Conservation (phyloP, 2,797 vertebrate species). For the Fratercula arctica region DNA sequence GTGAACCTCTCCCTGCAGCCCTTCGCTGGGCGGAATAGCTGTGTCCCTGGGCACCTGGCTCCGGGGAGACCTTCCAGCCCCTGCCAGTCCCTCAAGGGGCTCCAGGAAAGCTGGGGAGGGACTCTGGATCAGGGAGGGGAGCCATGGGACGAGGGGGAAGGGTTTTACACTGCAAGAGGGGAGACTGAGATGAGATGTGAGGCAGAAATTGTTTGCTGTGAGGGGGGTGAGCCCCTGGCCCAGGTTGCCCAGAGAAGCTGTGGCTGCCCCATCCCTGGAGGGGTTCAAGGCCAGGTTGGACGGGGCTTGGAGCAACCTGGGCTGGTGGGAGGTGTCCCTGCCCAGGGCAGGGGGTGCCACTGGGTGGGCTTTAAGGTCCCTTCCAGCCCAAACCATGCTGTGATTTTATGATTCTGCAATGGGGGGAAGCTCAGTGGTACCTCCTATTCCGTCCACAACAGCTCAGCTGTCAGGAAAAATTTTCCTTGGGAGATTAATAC, state of each 20-base stretch:
- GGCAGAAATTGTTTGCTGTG: no score
- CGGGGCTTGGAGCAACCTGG: background rate
- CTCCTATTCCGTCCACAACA: background rate
- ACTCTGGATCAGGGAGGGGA: no score
- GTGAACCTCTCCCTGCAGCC: background rate
- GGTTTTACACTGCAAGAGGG: background rate
- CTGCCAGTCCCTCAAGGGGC: background rate
- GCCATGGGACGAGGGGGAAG: background rate
- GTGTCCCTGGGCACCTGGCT: background rate
- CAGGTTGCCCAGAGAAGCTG: no score
- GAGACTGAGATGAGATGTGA: background rate
- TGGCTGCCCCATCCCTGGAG: background rate
- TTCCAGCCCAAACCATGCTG: background rate
- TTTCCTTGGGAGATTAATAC: background rate
- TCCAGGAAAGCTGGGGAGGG: background rate
- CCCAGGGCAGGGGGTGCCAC: background rate
- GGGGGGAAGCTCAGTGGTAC: background rate
- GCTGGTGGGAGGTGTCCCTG: background rate
- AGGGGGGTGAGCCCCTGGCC: no score
- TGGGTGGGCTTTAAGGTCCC: background rate
- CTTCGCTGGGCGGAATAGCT: background rate
- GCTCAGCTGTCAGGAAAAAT: background rate
- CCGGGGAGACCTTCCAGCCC: background rate
- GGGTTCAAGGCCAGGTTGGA: background rate
- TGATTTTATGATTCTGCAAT: background rate